Evolutionary conservation across 2,888 invertebrate species (phyloP).

Genomic region (Andrena fulva): DNA sequence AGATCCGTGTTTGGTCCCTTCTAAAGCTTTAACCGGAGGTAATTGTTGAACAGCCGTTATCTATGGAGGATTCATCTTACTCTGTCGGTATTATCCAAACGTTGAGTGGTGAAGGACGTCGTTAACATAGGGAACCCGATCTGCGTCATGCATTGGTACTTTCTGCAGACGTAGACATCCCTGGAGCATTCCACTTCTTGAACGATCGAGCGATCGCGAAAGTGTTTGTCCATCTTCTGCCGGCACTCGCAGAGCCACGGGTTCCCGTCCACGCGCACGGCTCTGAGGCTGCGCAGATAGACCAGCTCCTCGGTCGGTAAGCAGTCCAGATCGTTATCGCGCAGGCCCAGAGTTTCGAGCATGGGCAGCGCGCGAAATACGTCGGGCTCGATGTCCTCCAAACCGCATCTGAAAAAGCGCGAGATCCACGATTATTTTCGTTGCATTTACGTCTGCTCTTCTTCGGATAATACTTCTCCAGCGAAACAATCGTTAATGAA

Average conservation of each 20-base stretch:
- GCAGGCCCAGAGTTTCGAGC: conserved; percentile 73
- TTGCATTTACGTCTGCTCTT: no score
- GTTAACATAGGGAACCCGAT: conserved; percentile 69
- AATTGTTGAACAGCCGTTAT: no score
- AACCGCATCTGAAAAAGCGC: conserved; percentile 59
- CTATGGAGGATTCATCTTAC: conserved; percentile 21
- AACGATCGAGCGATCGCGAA: conserved; percentile 60
- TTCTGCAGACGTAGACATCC: conserved; percentile 29
- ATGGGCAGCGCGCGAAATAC: conserved; percentile 63
- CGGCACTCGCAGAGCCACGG: conserved; percentile 78
- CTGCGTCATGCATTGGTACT: conserved; percentile 73
- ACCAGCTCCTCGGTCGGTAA: conserved; percentile 71
- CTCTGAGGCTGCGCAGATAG: conserved; percentile 63
- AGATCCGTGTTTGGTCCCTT: not conserved
- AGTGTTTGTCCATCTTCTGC: conserved; percentile 62
- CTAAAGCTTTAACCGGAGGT: no score
- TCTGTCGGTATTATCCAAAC: not conserved
- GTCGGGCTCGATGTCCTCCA: conserved; percentile 73
- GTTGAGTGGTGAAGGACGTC: conserved; percentile 21
- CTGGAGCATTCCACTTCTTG: conserved; percentile 56
- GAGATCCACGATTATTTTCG: not conserved
- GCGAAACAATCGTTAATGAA: no score
- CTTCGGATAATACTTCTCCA: no score
- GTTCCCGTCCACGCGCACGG: conserved; percentile 73
- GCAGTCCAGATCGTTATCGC: conserved; percentile 78